Evolutionary conservation across 1,140 invertebrate genomes (phyloP).

Genomic region (Lepidotrigona ventralis): DNA sequence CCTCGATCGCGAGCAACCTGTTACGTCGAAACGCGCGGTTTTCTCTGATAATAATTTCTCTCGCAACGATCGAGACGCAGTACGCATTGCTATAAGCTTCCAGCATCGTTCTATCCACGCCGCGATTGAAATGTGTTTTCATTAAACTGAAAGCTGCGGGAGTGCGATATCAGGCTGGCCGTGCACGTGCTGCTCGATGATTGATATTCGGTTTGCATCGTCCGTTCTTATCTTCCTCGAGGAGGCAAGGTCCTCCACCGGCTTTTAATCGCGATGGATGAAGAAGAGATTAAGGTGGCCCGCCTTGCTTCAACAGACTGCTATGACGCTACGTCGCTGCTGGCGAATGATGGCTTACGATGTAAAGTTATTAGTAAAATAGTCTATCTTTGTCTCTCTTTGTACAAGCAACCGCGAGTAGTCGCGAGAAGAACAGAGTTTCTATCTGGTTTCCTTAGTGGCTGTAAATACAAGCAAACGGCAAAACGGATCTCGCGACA

Average conservation of each 20-base stretch:
- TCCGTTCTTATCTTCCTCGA: background rate
- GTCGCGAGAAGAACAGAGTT: background rate
- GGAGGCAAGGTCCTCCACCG: background rate
- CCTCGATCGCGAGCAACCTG: background rate
- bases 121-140: constrained; percentile 7
- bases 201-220: constrained; percentile 14
- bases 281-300: background rate
- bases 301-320: background rate
- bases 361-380: constrained; percentile 17
- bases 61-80: background rate
- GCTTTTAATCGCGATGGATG: constrained; percentile 15
- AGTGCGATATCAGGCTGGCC: no score
- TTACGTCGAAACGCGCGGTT: background rate
- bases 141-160: constrained; percentile 9
- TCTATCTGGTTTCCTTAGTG: background rate
- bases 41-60: background rate
- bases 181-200: background rate
- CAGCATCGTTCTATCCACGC: background rate
- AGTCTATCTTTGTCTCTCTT: background rate
- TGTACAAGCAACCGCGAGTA: no score
- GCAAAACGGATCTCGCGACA: constrained; percentile 42
- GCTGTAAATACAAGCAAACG: constrained; percentile 12
- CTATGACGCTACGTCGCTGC: no score
- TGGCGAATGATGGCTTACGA: background rate
- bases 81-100: background rate